A percentile compares a stretch with the other conserved stretches of the same genome.
These are phyloP conservation scores for Ceraclea dissimilis DNA, from an alignment of 2,888 invertebrate species.

Conservation along the genomic window DNA sequence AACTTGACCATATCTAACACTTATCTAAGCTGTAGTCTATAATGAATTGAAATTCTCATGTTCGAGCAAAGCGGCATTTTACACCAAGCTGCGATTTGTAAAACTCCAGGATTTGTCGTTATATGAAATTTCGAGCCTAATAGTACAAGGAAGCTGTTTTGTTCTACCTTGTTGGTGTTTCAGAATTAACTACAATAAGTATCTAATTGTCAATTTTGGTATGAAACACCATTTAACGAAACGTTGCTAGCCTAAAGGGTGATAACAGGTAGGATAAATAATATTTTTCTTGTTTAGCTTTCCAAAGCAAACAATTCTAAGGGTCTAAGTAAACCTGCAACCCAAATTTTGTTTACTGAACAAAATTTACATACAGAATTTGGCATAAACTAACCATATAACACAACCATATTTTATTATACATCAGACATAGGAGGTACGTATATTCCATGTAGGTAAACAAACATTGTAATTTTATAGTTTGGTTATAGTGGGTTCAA, in stretches of 20 bases:
- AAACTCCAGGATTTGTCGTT: no score
- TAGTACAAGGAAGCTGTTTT: no score
- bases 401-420: neutral
- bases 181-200: no score
- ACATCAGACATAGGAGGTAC: neutral
- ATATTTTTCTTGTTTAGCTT: slow-evolving; percentile 2
- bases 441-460: neutral
- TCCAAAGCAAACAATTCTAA: neutral
- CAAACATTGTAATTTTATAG: neutral
- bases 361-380: slow-evolving; percentile 1
- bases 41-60: no score
- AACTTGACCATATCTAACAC: no score
- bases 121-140: no score
- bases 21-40: no score
- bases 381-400: neutral
- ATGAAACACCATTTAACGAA: no score
- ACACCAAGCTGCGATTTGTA: no score
- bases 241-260: neutral
- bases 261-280: neutral
- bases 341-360: neutral
- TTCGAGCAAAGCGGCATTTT: no score
- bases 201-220: no score
- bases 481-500: neutral
- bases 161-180: no score
- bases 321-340: neutral